phyloP scores from a whole-genome alignment of 1,140 invertebrate genomes.

The Orussus abietinus region DNA sequence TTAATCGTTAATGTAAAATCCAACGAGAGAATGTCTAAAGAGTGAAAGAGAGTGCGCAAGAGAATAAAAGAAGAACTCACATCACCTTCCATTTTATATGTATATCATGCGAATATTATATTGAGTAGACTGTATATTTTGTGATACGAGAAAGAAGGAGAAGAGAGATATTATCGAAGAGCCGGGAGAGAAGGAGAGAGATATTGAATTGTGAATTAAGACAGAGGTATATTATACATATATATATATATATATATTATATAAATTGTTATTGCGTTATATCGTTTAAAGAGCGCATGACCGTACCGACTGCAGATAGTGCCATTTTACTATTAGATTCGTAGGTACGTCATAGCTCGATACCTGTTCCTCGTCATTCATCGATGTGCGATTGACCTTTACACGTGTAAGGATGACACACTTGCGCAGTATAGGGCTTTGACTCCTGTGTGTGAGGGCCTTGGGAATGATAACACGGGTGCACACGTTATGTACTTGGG shows the following conservation, averaged over 20 bases:
- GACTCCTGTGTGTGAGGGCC: too few relatives aligned
- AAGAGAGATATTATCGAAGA: constrained; percentile 1
- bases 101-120: constrained; percentile 30
- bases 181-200: constrained; percentile 1
- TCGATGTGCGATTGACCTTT: too few relatives aligned
- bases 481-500: too few relatives aligned
- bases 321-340: constrained; percentile 30
- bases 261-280: constrained; percentile 27
- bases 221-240: too few relatives aligned
- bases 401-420: too few relatives aligned
- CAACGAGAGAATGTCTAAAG: constrained; percentile 25
- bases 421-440: too few relatives aligned
- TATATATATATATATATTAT: constrained; percentile 19
- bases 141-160: constrained; percentile 30
- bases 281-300: constrained; percentile 32
- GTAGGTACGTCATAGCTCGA: too few relatives aligned
- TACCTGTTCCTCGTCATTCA: too few relatives aligned
- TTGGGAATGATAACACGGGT: too few relatives aligned
- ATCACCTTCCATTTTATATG: too few relatives aligned
- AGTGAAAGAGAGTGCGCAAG: constrained; percentile 11
- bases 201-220: too few relatives aligned
- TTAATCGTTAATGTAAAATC: too few relatives aligned
- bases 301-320: constrained; percentile 28
- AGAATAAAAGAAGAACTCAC: constrained; percentile 9
- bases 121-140: constrained; percentile 41